Evolutionary conservation across 1,140 invertebrate genomes (phyloP).

Genomic region (Pissodes strobi): DNA sequence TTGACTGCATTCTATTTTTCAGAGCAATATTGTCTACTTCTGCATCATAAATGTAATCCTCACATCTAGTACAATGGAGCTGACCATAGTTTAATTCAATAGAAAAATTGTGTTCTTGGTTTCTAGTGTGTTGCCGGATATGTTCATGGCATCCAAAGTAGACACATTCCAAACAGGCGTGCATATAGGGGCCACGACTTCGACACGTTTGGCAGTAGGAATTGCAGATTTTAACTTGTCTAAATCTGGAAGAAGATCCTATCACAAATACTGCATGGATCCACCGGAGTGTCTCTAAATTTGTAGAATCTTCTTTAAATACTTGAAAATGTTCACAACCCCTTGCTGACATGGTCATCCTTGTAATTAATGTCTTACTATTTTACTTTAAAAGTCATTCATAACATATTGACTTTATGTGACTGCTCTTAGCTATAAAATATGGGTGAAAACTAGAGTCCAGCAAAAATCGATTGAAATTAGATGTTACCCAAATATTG

Average conservation of each 20-base stretch:
- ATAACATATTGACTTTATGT: too few relatives aligned
- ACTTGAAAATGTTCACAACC: slow-evolving; percentile 47
- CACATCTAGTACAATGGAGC: slow-evolving; percentile 89
- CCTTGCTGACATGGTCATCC: slow-evolving; percentile 30
- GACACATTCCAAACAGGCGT: slow-evolving; percentile 90
- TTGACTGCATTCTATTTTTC: slow-evolving; percentile 53
- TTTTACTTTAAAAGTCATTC: too few relatives aligned
- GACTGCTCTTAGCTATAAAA: too few relatives aligned
- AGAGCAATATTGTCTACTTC: slow-evolving; percentile 59
- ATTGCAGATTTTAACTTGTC: slow-evolving; percentile 75
- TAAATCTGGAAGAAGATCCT: slow-evolving; percentile 69
- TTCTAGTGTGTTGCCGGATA: slow-evolving; percentile 82
- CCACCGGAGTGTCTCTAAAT: slow-evolving; percentile 64
- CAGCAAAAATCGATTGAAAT: too few relatives aligned
- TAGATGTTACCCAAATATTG: too few relatives aligned
- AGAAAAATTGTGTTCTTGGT: slow-evolving; percentile 80
- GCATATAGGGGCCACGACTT: slow-evolving; percentile 73
- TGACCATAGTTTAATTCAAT: slow-evolving; percentile 88
- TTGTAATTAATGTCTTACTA: too few relatives aligned
- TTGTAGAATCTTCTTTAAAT: slow-evolving; percentile 49
- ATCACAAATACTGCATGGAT: slow-evolving; percentile 78
- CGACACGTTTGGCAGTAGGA: slow-evolving; percentile 79
- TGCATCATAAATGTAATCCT: slow-evolving; percentile 76
- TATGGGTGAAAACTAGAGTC: too few relatives aligned
- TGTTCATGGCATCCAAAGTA: slow-evolving; percentile 90